Evolutionary conservation across 2,797 vertebrate genomes (phyloP).

Genomic region (Neopelma chrysocephalum): DNA sequence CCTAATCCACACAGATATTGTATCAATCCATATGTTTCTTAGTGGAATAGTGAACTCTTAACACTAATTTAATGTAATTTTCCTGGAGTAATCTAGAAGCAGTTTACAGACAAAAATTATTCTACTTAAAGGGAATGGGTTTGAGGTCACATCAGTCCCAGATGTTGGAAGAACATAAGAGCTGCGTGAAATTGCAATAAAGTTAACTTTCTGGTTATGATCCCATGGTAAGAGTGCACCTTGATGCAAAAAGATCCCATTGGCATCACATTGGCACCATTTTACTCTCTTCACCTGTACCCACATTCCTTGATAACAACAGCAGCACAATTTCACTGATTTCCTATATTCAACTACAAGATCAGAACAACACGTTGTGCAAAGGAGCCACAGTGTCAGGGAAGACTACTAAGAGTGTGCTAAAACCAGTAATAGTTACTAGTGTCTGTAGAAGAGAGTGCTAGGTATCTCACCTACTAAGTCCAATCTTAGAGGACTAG

Average conservation of each 20-base stretch:
- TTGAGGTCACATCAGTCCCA: not conserved
- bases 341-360: not conserved
- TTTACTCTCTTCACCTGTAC: not conserved
- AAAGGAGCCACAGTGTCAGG: not conserved
- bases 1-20: not conserved
- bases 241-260: not conserved
- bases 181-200: not conserved
- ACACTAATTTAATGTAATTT: not conserved
- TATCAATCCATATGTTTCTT: not conserved
- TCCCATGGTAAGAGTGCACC: too few relatives aligned
- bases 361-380: not conserved
- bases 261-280: not conserved
- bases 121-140: not conserved
- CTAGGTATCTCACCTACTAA: not conserved
- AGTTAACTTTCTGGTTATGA: not conserved
- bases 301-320: not conserved
- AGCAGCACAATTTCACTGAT: not conserved
- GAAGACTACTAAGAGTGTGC: rapidly evolving
- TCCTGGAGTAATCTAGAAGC: not conserved
- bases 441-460: not conserved
- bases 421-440: not conserved
- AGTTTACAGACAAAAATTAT: not conserved
- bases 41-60: not conserved
- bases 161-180: not conserved
- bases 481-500: not conserved